A percentile compares a stretch with the other conserved stretches of the same genome.
phyloP scores from a whole-genome alignment of 2,113 vertebrate genomes.

The Pongo pygmaeus region DNA sequence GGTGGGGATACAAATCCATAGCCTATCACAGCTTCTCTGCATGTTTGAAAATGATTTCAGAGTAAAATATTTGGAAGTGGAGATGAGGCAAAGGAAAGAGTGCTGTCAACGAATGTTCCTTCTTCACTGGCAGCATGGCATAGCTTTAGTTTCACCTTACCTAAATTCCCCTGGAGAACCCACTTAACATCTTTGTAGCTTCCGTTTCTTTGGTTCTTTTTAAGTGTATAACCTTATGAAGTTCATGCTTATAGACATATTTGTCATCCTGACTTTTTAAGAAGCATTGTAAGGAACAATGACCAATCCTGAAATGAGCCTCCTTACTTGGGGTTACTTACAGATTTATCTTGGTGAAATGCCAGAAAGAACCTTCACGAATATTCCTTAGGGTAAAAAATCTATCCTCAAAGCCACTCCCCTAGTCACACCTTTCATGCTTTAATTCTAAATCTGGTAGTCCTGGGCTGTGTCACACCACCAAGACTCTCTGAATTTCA shows the following conservation, averaged over 20 bases:
- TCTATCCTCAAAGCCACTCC: background rate
- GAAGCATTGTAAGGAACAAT: background rate
- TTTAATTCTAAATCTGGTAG: background rate
- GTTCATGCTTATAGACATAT: background rate
- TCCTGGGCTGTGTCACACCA: rapidly evolving
- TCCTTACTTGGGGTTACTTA: background rate
- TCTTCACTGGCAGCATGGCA: background rate
- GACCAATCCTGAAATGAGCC: background rate
- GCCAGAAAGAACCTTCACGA: background rate
- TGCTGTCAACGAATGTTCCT: background rate
- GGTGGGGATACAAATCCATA: too few relatives aligned
- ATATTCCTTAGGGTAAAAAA: background rate
- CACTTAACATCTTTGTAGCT: background rate
- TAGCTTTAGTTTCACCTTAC: background rate
- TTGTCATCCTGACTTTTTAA: background rate
- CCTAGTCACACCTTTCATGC: background rate
- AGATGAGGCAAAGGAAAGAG: background rate
- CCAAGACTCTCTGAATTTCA: background rate
- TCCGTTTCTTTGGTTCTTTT: background rate
- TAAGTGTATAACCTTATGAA: background rate
- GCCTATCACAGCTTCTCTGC: background rate
- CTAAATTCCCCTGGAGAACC: background rate
- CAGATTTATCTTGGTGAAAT: background rate
- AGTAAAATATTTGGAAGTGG: background rate
- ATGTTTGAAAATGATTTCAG: background rate